A percentile compares a stretch with the other conserved stretches of the same genome.
phyloP scores from a whole-genome alignment of 2,113 vertebrate genomes.

The Hystrix brachyura region DNA sequence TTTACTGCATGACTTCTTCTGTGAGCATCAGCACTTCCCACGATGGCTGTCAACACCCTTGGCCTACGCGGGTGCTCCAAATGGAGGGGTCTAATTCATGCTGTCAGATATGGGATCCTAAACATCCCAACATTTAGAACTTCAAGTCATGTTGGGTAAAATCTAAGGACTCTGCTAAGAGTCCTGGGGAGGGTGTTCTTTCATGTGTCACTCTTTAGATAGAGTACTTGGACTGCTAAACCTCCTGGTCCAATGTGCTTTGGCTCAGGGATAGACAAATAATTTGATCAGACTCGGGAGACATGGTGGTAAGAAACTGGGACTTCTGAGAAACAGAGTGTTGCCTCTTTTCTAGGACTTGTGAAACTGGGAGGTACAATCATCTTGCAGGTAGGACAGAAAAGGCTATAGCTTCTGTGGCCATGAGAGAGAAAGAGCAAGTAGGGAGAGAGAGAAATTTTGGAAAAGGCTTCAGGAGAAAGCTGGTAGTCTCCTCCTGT shows the following conservation, averaged over 20 bases:
- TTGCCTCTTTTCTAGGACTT: background rate
- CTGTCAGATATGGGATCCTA: background rate
- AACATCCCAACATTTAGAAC: background rate
- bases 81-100: background rate
- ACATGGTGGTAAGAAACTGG: background rate
- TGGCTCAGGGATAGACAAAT: background rate
- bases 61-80: conserved; percentile 19
- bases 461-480: background rate
- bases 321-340: background rate
- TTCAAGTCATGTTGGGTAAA: conserved; percentile 42
- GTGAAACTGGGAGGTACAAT: background rate
- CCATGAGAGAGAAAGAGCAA: background rate
- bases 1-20: conserved; percentile 57
- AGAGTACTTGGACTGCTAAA: background rate
- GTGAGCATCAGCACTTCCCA: background rate
- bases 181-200: background rate
- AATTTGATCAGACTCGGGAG: background rate
- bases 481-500: background rate
- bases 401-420: background rate
- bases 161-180: background rate
- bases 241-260: background rate
- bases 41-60: conserved; percentile 53
- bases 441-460: background rate
- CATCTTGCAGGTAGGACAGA: background rate
- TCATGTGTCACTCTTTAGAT: background rate